phyloP scores from a whole-genome alignment of 2,113 vertebrate genomes.

The Beaufortia kweichowensis region DNA sequence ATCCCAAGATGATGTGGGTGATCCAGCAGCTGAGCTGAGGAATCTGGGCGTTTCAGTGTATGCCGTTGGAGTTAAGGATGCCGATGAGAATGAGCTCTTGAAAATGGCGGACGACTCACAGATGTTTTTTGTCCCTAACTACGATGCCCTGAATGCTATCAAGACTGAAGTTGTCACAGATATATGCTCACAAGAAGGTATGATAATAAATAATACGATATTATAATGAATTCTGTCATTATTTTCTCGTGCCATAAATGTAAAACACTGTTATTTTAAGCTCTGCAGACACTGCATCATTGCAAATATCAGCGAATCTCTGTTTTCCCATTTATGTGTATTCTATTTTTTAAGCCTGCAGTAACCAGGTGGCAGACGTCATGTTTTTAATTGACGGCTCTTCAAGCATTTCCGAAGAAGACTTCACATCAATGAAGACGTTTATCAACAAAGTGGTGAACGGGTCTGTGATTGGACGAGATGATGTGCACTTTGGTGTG shows the following conservation, averaged over 20 bases:
- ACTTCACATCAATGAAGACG: constrained; percentile 79
- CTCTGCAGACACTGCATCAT: too few species aligned
- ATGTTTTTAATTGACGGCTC: constrained; percentile 85
- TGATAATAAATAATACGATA: too few species aligned
- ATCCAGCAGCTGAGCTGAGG: constrained; percentile 69
- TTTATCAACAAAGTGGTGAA: constrained; percentile 76
- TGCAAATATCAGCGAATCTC: too few species aligned
- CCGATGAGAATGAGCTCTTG: constrained; percentile 62
- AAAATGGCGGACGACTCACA: constrained; percentile 72
- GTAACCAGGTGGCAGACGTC: constrained; percentile 75
- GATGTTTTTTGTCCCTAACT: constrained; percentile 77
- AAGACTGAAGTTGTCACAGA: constrained; percentile 76
- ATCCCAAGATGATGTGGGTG: constrained; percentile 72
- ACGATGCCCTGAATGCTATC: constrained; percentile 76
- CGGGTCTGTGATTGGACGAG: constrained; percentile 61
- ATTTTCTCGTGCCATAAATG: too few species aligned
- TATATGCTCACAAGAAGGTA: constrained; percentile 80
- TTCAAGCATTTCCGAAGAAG: constrained; percentile 66
- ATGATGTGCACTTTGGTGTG: constrained; percentile 76
- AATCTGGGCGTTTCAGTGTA: constrained; percentile 70
- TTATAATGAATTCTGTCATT: too few species aligned
- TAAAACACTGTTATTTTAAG: too few species aligned
- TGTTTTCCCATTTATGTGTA: too few species aligned
- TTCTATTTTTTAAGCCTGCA: constrained; percentile 71
- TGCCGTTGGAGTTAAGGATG: constrained; percentile 77